These are phyloP conservation scores for Hyperopisus bebe DNA, from an alignment of 2,113 vertebrate genomes.

Conservation along the genomic window DNA sequence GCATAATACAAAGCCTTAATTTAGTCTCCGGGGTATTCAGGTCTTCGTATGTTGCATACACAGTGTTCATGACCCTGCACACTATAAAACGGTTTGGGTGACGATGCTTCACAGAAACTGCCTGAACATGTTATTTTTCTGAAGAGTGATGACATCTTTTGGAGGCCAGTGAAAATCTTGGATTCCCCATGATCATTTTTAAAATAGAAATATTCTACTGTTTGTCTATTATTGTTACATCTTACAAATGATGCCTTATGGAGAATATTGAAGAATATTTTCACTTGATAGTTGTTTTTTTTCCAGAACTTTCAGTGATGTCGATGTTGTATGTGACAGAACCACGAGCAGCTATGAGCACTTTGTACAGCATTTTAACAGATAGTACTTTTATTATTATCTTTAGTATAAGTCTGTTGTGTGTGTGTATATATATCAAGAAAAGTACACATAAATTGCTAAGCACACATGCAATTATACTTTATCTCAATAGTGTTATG, in stretches of 20 bases:
- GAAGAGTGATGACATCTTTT: not conserved
- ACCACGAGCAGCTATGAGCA: slow-evolving; percentile 22
- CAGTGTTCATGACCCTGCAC: not conserved
- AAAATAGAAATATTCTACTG: not conserved
- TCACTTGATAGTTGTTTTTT: not conserved
- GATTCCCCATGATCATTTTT: not conserved
- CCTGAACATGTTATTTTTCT: not conserved
- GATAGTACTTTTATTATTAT: not conserved
- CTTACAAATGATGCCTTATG: slow-evolving; percentile 24
- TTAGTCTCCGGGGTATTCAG: not conserved
- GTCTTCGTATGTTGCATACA: not conserved
- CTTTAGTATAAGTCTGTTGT: slow-evolving; percentile 1
- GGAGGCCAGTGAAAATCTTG: not conserved
- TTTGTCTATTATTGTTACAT: slow-evolving; percentile 18
- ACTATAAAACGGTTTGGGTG: not conserved
- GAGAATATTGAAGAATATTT: slow-evolving; percentile 15
- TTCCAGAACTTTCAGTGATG: slow-evolving; percentile 16
- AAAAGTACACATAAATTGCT: not conserved
- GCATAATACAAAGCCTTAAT: not conserved
- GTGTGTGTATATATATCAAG: slow-evolving; percentile 1
- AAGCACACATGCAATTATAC: not conserved
- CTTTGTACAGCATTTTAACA: slow-evolving; percentile 17
- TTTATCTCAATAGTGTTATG: slow-evolving; percentile 9
- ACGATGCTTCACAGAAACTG: not conserved
- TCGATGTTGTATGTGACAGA: slow-evolving; percentile 13